Conservation (phyloP, 64 coral and sea anemone species). For the Pocillopora damicornis region DNA sequence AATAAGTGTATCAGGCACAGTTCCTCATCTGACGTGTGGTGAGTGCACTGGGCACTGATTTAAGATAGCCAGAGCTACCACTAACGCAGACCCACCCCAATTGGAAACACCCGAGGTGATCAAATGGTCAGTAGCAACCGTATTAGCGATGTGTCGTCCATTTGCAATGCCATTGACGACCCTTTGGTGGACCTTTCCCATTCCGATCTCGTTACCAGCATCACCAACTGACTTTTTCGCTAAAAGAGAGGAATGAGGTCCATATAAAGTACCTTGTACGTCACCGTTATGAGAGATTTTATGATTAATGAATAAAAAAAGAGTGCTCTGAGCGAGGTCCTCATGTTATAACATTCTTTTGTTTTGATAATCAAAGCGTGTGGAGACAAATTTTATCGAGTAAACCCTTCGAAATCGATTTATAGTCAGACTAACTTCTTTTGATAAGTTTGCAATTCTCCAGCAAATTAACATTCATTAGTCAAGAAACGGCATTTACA, state of each 20-base stretch:
- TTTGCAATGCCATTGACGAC: constrained; percentile 58
- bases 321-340: too few relatives aligned
- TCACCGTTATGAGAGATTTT: too few relatives aligned
- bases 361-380: too few relatives aligned
- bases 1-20: constrained; percentile 12
- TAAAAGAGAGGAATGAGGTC: neutral
- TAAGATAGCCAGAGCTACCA: constrained; percentile 65
- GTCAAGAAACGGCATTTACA: too few relatives aligned
- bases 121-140: constrained; percentile 68
- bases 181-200: constrained; percentile 78
- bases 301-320: too few relatives aligned
- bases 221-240: constrained; percentile 67
- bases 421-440: too few relatives aligned
- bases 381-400: too few relatives aligned
- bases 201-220: constrained; percentile 96
- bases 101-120: constrained; percentile 96
- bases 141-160: constrained; percentile 70
- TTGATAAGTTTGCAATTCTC: too few relatives aligned
- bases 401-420: too few relatives aligned
- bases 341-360: too few relatives aligned
- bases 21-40: constrained; percentile 55
- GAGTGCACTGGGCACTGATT: constrained; percentile 74
- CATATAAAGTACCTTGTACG: neutral
- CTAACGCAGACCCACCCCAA: constrained; percentile 92
- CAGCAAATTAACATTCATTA: too few relatives aligned